Base-by-base conservation (phyloP, 2,888 invertebrate species). In the Monopis laevigella region DNA sequence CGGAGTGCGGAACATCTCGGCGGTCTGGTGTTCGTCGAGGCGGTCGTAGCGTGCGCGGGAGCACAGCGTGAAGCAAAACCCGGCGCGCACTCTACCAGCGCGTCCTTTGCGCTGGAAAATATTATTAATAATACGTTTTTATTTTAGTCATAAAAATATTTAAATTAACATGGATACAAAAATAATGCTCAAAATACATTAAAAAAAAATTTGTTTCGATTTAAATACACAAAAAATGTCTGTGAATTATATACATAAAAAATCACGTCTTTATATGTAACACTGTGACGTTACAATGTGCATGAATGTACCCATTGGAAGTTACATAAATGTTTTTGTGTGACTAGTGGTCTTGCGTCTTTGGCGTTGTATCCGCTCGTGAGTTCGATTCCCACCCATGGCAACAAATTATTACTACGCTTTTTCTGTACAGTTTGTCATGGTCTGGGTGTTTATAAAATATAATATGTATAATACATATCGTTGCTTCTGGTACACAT, bases 1-100 rank as follows among this genome's bases (percentile, higher is more conserved):
- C 0, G 98, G 98, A 0, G 98, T 98, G 40, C 98, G 85, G 77
- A 98, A 96, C 87, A 99, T 98, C 82, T 99, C 98, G 0, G 98
- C 97, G 0, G 96, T 95, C 63, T 92, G 88, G 57, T 98, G 95
- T 53, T 97, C 91, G 2, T 94, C 94, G 38, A 94, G 74, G 41
- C 83, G 85, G 0, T 85, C 82, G 64, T 68, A 92, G 12, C 93
- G 82, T 0, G 92, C 88, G 50, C 81, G 81, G 0, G 91, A 93
- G 55, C 96, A 97, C 12, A 99, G 78, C 51, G 96, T 96, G 70
- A 96, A 99, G 59, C 96, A 96, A 55, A 91, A 92, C 2, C 98
- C 99, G 0, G 93, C 89, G 1, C 92, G 84, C 0, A 98, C 98
- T 43, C 99, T 89, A 12, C 99, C 99, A 2, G 98, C 98, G 16